Evolutionary conservation across 1,140 invertebrate species (phyloP).

Genomic region (Hesperophylax magnus): DNA sequence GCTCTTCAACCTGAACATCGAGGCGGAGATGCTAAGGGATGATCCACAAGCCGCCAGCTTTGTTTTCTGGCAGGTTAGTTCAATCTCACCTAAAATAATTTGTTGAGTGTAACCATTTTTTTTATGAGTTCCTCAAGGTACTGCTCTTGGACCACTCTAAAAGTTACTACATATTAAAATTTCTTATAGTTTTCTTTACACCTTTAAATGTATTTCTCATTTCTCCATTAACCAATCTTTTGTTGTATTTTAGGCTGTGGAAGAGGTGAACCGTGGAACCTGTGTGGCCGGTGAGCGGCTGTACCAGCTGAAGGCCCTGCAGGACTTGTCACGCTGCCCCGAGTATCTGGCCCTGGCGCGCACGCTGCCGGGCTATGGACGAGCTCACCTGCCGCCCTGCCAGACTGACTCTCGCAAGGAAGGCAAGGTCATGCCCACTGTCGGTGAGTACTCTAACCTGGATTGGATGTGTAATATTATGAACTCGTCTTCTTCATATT

Average conservation of each 20-base stretch:
- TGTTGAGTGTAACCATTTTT: no score
- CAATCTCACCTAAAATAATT: no score
- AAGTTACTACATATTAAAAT: no score
- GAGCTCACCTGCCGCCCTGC: slow-evolving; percentile 95
- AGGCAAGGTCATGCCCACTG: slow-evolving; percentile 88
- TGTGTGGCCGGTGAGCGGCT: slow-evolving; percentile 90
- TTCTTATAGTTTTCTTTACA: background rate
- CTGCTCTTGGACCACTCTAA: no score
- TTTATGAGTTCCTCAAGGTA: no score
- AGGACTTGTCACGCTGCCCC: slow-evolving; percentile 88
- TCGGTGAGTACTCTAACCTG: slow-evolving; percentile 69
- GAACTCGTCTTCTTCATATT: no score
- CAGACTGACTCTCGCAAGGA: slow-evolving; percentile 94
- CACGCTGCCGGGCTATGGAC: slow-evolving; percentile 91
- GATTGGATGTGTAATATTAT: background rate
- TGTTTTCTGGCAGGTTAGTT: slow-evolving; percentile 84
- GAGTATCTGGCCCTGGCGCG: slow-evolving; percentile 92
- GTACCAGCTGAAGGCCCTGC: slow-evolving; percentile 95
- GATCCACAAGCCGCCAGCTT: slow-evolving; percentile 77
- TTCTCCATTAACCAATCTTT: background rate
- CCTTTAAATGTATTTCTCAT: slow-evolving; percentile 55
- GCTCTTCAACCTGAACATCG: slow-evolving; percentile 80
- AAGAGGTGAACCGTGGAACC: slow-evolving; percentile 95
- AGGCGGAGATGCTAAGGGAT: slow-evolving; percentile 66
- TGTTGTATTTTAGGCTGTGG: slow-evolving; percentile 84